Evolutionary conservation across 2,113 vertebrate genomes (phyloP).

Genomic region (Erpornis zantholeuca): DNA sequence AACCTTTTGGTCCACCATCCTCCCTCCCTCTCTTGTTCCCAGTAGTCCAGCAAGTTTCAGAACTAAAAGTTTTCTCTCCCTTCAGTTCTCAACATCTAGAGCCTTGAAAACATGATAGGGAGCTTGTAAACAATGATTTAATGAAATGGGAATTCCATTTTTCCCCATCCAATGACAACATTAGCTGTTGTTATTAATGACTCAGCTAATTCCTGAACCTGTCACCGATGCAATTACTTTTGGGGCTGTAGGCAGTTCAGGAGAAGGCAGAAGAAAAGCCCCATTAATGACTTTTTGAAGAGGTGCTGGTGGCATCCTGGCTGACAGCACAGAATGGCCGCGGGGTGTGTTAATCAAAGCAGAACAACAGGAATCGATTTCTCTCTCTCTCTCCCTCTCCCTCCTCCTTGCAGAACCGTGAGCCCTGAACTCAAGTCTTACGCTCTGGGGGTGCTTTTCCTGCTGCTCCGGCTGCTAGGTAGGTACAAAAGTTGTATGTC

Average conservation of each 20-base stretch:
- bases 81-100: background rate
- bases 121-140: conserved; percentile 12
- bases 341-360: conserved; percentile 48
- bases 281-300: conserved; percentile 44
- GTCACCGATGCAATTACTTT: conserved; percentile 42
- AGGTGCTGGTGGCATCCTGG: conserved; percentile 43
- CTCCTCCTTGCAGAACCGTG: conserved; percentile 82
- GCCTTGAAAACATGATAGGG: background rate
- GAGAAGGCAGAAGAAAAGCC: conserved; percentile 3
- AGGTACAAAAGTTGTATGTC: conserved; percentile 42
- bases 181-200: conserved; percentile 56
- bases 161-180: background rate
- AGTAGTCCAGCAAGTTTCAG: background rate
- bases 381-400: background rate
- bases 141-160: conserved; percentile 13
- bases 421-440: conserved; percentile 97
- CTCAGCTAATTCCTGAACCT: conserved; percentile 49
- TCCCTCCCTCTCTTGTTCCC: background rate
- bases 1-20: background rate
- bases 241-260: conserved; percentile 34
- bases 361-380: conserved; percentile 31
- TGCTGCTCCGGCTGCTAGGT: conserved; percentile 93
- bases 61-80: background rate
- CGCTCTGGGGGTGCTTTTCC: conserved; percentile 93
- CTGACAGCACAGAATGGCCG: conserved; percentile 7